These are phyloP conservation scores for Oreortyx pictus DNA, from an alignment of 2,797 vertebrate species.

Conservation along the genomic window DNA sequence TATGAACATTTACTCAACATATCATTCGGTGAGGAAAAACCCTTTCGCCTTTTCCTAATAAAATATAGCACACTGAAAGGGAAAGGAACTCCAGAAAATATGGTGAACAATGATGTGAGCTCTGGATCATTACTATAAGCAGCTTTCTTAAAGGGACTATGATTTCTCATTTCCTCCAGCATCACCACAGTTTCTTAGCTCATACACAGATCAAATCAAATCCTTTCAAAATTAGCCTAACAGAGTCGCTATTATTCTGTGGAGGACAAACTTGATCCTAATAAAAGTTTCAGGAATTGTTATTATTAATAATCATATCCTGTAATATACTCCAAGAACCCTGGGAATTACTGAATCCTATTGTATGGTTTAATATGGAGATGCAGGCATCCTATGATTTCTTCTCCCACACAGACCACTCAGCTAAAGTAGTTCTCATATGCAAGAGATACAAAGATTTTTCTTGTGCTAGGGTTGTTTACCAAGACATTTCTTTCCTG, in stretches of 20 bases:
- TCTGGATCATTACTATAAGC: neutral
- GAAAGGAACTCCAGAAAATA: neutral
- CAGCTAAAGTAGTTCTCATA: neutral
- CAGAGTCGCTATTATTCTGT: neutral
- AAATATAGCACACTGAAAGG: neutral
- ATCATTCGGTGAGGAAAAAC: neutral
- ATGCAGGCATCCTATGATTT: neutral
- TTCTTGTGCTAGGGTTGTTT: neutral
- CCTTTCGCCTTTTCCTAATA: neutral
- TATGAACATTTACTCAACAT: neutral
- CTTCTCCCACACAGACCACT: neutral
- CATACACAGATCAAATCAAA: neutral
- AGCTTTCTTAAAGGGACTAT: neutral
- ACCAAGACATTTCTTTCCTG: neutral
- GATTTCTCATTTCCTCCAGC: slow-evolving; percentile 4
- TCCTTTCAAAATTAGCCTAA: slow-evolving; percentile 39
- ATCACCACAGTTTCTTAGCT: neutral
- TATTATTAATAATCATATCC: slow-evolving; percentile 1
- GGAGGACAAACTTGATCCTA: neutral
- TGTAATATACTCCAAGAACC: neutral
- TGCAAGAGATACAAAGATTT: neutral
- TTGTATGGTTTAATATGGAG: neutral
- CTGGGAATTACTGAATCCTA: neutral
- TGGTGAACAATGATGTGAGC: rapidly evolving
- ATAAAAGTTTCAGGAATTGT: neutral